phyloP scores from a whole-genome alignment of 2,797 vertebrate species.

The Pampus argenteus region DNA sequence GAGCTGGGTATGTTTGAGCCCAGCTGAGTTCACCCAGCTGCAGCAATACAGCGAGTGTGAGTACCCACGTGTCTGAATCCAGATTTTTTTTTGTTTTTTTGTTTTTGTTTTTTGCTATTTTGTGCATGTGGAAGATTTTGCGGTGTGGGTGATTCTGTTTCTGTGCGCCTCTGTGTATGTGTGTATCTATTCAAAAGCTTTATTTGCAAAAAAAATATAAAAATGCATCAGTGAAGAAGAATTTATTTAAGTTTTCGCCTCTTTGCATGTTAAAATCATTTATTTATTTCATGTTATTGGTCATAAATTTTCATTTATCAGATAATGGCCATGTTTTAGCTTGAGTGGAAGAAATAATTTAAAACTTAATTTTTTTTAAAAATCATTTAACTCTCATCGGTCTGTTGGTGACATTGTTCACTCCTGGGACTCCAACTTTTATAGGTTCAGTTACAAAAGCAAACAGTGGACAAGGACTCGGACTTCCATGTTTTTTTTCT shows the following conservation, averaged over 20 bases:
- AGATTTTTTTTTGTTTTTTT: not conserved
- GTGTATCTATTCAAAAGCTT: conserved; percentile 2
- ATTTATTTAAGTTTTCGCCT: not conserved
- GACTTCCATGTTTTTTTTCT: not conserved
- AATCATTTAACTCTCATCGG: no score
- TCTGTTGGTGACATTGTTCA: not conserved
- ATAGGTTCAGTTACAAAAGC: not conserved
- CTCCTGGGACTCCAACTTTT: not conserved
- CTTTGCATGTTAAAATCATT: not conserved
- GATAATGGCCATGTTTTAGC: not conserved
- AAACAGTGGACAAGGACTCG: not conserved
- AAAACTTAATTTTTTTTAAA: not conserved
- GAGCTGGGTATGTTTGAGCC: conserved; percentile 91
- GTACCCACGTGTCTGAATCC: conserved; percentile 67
- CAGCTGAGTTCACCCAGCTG: conserved; percentile 92
- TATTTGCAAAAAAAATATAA: conserved; percentile 11
- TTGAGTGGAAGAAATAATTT: not conserved
- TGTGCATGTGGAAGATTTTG: not conserved
- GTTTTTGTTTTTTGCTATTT: no score
- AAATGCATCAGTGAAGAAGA: no score
- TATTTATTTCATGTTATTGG: not conserved
- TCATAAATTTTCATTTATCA: not conserved
- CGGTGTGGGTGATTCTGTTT: not conserved
- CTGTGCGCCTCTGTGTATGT: not conserved
- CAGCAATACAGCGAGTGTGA: conserved; percentile 96